Evolutionary conservation across 2,797 vertebrate species (phyloP), one percentile per base, ranked within the genome.

Genomic region (Columba guinea): DNA sequence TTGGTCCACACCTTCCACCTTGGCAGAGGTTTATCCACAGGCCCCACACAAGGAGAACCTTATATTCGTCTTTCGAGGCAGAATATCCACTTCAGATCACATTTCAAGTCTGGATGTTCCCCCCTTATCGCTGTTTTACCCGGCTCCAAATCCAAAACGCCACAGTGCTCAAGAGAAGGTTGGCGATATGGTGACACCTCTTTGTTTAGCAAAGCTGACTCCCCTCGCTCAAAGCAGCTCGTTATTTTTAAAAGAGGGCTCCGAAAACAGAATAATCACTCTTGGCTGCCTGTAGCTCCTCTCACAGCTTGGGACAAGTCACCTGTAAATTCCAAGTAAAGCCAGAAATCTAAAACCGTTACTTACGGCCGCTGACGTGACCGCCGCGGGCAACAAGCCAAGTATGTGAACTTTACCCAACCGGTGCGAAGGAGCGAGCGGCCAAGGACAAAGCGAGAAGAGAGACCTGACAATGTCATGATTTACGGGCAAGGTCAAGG

Each of bases 321-420:
- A 96, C 97, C 96, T 94, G 95, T 74, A 95, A 96, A 90, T 82
- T 76, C 90, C 94, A 91, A 92, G 71, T 95, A 93, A 97, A 97
- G 34, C 37, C 88, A 76, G 94, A 97, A 98, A 98, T 87, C 80
- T 89, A 96, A 98, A 83, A 95, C 96, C 60, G 65, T 77, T 83
- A 59, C 94, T 94, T 87, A 71, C 92, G 94, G 90, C 48, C 65
- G 8, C 96, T 81, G 94, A 97, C 58, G 84, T 93, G 84, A 88
- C 94, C 9, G 5, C 67, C 7, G 68, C 59, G 21, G 90, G 95
- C 87, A 69, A 55, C 12, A 30, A 34, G 96, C 97, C 97, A 97
- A 95, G 81, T 97, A 97, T 97, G 93, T 97, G 97, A 97, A 97
- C 94, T 97, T 96, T 96, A 79, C 87, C 90, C 92, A 71, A 60